phyloP scores from a whole-genome alignment of 1,140 invertebrate genomes.

The Nasonia vitripennis region DNA sequence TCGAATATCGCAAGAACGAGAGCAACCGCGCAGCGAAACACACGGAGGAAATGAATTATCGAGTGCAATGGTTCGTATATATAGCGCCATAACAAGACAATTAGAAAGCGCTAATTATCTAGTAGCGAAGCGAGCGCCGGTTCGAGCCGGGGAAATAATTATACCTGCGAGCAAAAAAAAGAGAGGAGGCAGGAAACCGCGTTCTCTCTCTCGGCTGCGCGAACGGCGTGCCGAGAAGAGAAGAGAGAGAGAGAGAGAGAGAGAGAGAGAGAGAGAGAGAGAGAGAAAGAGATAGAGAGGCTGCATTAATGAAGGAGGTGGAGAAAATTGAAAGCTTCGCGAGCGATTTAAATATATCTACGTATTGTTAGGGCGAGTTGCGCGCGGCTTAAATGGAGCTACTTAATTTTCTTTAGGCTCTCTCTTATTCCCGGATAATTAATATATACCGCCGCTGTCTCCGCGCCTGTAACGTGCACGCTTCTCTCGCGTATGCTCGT shows the following conservation, averaged over 20 bases:
- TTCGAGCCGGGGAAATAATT: conserved; percentile 8
- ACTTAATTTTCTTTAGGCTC: conserved; percentile 47
- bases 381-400: conserved; percentile 45
- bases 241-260: neutral
- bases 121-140: conserved; percentile 2
- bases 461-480: neutral
- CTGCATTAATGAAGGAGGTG: conserved; percentile 45
- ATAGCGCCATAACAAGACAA: conserved; percentile 35
- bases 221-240: neutral
- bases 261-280: neutral
- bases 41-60: conserved; percentile 12
- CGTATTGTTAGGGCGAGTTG: conserved; percentile 38
- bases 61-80: neutral
- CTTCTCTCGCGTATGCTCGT: neutral
- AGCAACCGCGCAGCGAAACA: too few species aligned
- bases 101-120: conserved; percentile 46
- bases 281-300: conserved; percentile 3
- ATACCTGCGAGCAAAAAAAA: conserved; percentile 3
- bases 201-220: neutral
- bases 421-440: conserved; percentile 44
- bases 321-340: conserved; percentile 49
- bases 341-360: conserved; percentile 49
- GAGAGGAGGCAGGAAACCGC: neutral
- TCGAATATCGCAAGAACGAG: too few species aligned
- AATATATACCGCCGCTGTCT: conserved; percentile 5